Evolutionary conservation across 2,888 invertebrate genomes (phyloP), one percentile per base, ranked within the genome.

Genomic region (Timema cristinae): DNA sequence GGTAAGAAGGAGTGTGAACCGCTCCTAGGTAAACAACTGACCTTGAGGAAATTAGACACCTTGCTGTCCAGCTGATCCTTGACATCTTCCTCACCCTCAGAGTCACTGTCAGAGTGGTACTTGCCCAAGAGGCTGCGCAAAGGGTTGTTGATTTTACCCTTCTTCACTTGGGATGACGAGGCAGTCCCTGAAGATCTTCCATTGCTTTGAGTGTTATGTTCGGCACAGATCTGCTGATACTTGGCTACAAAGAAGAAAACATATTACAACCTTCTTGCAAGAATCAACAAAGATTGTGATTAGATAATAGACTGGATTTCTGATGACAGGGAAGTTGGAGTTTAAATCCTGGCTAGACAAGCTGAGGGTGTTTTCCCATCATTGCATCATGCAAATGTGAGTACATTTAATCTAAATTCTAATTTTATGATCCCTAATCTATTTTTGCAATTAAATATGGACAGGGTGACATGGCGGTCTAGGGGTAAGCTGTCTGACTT

Each of bases 211-310:
- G 67, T 72, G 59, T 52, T 72, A 63, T 75, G 74, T 56, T 73
- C 76, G 7, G 77, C 74, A 73, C 76, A 77, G 56, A 79, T 78
- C 70, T 77, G 77, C 72, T 78, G 78, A 72, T 79, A 79, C 73
- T 79, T 79, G 32, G 77, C 79, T 79, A 66, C 15, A 77, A 76
- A 70, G 71, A 52, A 50, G 4, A 16, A 8, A n/a, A 5, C n/a
- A n/a, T n/a, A n/a, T n/a, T n/a, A n/a, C n/a, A n/a, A n/a, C n/a
- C n/a, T n/a, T n/a, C n/a, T n/a, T n/a, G n/a, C n/a, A n/a, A n/a
- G n/a, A n/a, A n/a, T n/a, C n/a, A n/a, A n/a, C 10, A 66, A 11
- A 16, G 50, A 9, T 59, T 59, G 16, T 16, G 2, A 13, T 4
- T n/a, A 32, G 32, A 32, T 32, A 1, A 32, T 32, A 32, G 32